These are phyloP conservation scores for Cladorhizidae sp. DNA, from an alignment of 37 sponge, comb jelly and placozoan species.

Conservation along the genomic window DNA sequence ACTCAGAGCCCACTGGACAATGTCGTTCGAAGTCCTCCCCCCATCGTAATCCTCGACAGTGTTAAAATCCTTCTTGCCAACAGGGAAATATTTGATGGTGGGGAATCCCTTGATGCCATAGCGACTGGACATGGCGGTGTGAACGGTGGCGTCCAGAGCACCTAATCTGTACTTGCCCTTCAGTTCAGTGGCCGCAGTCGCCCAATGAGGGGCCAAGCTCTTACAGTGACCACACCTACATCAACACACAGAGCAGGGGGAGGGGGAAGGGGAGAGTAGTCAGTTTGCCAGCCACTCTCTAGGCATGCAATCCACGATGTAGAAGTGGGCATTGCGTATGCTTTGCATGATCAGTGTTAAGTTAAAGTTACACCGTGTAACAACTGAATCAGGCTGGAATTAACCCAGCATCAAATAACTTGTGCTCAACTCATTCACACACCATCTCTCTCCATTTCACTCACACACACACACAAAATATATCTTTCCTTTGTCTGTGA, in stretches of 20 bases:
- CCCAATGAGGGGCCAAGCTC: constrained; percentile 95
- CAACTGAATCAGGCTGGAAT: too few relatives aligned
- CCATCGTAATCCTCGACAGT: constrained; percentile 89
- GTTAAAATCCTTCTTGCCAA: constrained; percentile 78
- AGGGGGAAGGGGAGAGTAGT: too few relatives aligned
- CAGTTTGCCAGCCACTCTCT: too few relatives aligned
- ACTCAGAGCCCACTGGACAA: constrained; percentile 85
- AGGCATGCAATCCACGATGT: too few relatives aligned
- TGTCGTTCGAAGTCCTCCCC: constrained; percentile 81
- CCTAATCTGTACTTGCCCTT: constrained; percentile 89
- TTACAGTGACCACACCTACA: constrained; percentile 99
- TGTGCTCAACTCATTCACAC: too few relatives aligned
- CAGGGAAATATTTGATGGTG: constrained; percentile 96
- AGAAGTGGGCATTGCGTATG: too few relatives aligned
- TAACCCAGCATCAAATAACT: too few relatives aligned
- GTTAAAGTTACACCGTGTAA: too few relatives aligned
- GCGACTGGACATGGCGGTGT: constrained; percentile 46
- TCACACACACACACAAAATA: neutral
- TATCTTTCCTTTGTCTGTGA: neutral
- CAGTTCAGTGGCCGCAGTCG: constrained; percentile 85
- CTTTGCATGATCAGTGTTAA: too few relatives aligned
- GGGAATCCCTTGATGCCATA: constrained; percentile 91
- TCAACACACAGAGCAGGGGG: too few relatives aligned
- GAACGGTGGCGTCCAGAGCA: constrained; percentile 87
- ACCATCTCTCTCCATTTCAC: neutral